These are phyloP conservation scores for Athrips mouffetella DNA, from an alignment of 2,888 invertebrate genomes.

Conservation along the genomic window DNA sequence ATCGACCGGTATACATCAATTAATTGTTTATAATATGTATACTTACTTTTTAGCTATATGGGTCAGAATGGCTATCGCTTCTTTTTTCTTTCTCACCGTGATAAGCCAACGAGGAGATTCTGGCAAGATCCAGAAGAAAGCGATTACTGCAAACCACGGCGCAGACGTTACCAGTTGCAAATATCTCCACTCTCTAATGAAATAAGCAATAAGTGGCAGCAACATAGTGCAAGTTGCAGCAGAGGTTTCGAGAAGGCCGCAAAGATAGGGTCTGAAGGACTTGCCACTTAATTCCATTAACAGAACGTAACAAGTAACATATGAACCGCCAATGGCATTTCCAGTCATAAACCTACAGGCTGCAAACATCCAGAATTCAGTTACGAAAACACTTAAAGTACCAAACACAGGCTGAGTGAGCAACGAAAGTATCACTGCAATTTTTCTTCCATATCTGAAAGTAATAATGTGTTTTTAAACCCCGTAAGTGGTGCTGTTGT, in stretches of 20 bases:
- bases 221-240: constrained; percentile 75
- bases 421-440: constrained; percentile 78
- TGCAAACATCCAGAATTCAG: constrained; percentile 79
- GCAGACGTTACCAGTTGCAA: constrained; percentile 77
- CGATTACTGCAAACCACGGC: constrained; percentile 73
- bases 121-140: constrained; percentile 83
- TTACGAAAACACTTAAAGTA: constrained; percentile 71
- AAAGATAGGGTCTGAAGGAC: constrained; percentile 72
- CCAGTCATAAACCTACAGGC: constrained; percentile 78
- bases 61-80: constrained; percentile 80
- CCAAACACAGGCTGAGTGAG: constrained; percentile 76
- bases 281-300: constrained; percentile 80
- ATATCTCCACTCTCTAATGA: constrained; percentile 78
- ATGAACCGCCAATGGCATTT: constrained; percentile 81
- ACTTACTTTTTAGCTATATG: constrained; percentile 77
- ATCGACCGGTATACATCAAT: no score
- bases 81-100: constrained; percentile 80
- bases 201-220: constrained; percentile 77
- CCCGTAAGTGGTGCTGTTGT: no score
- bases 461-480: constrained; percentile 1
- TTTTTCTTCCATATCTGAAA: constrained; percentile 81
- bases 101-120: constrained; percentile 90
- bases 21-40: neutral
- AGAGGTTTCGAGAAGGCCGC: constrained; percentile 75
- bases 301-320: constrained; percentile 82